Conservation (phyloP, 37 sponge, comb jelly and placozoan genomes). For the Spongilla lacustris region DNA sequence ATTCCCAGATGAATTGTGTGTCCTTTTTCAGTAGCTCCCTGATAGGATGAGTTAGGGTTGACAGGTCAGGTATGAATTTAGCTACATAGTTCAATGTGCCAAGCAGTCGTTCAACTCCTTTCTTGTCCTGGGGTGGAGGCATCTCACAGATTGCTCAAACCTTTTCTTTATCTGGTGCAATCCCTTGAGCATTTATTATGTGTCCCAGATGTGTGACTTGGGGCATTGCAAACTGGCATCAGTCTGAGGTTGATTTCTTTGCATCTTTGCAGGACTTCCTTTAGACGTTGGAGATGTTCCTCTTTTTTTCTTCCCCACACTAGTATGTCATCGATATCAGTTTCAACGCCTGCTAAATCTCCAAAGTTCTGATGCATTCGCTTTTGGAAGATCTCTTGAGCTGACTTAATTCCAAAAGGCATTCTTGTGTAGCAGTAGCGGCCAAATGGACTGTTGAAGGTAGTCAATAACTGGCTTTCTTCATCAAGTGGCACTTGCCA, state of each 20-base stretch:
- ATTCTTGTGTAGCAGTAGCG: slow-evolving; percentile 59
- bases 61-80: slow-evolving; percentile 16
- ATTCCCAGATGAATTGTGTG: neutral
- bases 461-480: slow-evolving; percentile 52
- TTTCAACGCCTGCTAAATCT: slow-evolving; percentile 51
- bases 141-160: slow-evolving; percentile 19
- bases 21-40: slow-evolving; percentile 11
- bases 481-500: slow-evolving; percentile 67
- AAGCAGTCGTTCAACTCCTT: slow-evolving; percentile 5
- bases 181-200: slow-evolving; percentile 13
- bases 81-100: slow-evolving; percentile 25
- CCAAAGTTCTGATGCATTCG: slow-evolving; percentile 48
- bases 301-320: neutral
- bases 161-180: slow-evolving; percentile 21
- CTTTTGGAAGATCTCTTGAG: slow-evolving; percentile 57
- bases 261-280: too few species aligned
- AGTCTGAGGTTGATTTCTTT: neutral
- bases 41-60: slow-evolving; percentile 19
- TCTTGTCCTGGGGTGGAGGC: slow-evolving; percentile 20
- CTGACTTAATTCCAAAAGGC: slow-evolving; percentile 72
- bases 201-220: slow-evolving; percentile 28
- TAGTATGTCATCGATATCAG: slow-evolving; percentile 41
- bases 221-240: slow-evolving; percentile 10
- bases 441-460: slow-evolving; percentile 56
- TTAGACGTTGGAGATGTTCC: neutral